These are phyloP conservation scores for Calameuta filiformis DNA, from an alignment of 2,888 invertebrate genomes.

Conservation along the genomic window DNA sequence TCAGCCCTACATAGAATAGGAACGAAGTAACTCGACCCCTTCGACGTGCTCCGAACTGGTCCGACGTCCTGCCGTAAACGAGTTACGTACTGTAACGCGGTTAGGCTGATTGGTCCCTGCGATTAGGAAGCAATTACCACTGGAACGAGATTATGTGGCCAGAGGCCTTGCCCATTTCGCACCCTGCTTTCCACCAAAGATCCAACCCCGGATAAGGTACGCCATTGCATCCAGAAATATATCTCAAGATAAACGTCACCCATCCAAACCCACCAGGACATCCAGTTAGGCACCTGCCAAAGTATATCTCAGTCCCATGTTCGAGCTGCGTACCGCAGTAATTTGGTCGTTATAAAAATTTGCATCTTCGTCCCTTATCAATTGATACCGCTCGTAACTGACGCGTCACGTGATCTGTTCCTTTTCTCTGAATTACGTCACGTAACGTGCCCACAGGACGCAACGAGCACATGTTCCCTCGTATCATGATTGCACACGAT, in stretches of 20 bases:
- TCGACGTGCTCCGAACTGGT: conserved; percentile 21
- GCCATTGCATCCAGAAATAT: neutral
- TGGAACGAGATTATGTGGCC: conserved; percentile 44
- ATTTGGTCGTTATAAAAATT: neutral
- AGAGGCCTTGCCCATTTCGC: conserved; percentile 24
- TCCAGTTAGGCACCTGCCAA: neutral
- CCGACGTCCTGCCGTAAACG: conserved; percentile 36
- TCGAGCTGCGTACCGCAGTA: no score
- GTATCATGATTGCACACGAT: neutral
- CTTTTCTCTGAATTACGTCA: neutral
- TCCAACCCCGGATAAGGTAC: neutral
- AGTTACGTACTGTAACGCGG: conserved; percentile 39
- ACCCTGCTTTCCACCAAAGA: conserved; percentile 30
- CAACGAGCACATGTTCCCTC: neutral
- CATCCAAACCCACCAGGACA: neutral
- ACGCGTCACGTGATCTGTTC: neutral
- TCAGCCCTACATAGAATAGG: conserved; percentile 9
- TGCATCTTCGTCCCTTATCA: neutral
- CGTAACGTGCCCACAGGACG: neutral
- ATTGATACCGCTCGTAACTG: neutral
- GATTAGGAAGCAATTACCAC: conserved; percentile 50
- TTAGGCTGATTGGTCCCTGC: conserved; percentile 48
- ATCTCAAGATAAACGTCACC: neutral
- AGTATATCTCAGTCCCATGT: neutral
- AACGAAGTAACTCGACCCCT: conserved; percentile 5